phyloP scores from a whole-genome alignment of 2,113 vertebrate species.

The Castor canadensis region DNA sequence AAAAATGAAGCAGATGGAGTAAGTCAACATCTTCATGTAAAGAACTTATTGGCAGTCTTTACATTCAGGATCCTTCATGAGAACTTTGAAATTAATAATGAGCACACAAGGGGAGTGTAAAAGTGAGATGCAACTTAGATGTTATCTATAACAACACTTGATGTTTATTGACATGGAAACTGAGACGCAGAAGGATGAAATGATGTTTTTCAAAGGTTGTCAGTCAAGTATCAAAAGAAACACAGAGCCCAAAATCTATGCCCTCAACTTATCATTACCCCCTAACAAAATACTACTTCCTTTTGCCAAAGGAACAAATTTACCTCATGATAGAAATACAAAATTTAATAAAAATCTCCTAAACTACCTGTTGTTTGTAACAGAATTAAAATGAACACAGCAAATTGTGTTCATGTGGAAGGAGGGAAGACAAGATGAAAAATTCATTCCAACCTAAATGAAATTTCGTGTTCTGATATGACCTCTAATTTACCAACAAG shows the following conservation, averaged over 20 bases:
- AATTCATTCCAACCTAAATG: not conserved
- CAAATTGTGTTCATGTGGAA: not conserved
- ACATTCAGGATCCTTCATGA: too few species aligned
- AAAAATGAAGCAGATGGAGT: not conserved
- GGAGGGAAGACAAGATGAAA: not conserved
- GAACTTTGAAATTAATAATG: not conserved
- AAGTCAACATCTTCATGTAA: not conserved
- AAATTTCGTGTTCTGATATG: not conserved
- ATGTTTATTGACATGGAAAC: not conserved
- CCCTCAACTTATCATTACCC: not conserved
- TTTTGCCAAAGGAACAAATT: not conserved
- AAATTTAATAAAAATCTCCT: not conserved
- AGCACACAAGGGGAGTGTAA: not conserved
- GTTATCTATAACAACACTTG: not conserved
- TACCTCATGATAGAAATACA: not conserved
- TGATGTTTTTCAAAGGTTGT: not conserved
- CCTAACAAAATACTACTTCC: not conserved
- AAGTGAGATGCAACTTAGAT: not conserved
- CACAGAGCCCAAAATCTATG: not conserved
- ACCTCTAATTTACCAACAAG: slow-evolving; percentile 18
- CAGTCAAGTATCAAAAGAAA: not conserved
- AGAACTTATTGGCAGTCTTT: not conserved
- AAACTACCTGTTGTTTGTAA: not conserved
- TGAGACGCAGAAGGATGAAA: not conserved
- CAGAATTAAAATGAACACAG: not conserved